phyloP scores from a whole-genome alignment of 2,888 invertebrate genomes.

The Heteromurus nitidus region DNA sequence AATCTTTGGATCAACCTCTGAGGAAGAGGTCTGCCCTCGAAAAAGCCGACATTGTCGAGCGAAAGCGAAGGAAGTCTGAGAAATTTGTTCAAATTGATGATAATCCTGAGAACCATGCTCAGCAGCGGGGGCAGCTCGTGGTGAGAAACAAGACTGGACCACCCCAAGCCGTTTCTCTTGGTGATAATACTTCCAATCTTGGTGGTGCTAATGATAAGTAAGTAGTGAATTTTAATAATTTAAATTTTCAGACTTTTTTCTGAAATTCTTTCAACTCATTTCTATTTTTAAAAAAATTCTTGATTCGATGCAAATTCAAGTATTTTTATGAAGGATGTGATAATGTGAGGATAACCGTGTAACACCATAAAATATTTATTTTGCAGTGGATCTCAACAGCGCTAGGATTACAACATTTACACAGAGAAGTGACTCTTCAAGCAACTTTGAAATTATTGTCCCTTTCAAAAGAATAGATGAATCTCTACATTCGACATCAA shows the following conservation, averaged over 20 bases:
- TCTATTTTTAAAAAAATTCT: too few relatives aligned
- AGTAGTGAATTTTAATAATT: too few relatives aligned
- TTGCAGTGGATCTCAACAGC: slow-evolving; percentile 48
- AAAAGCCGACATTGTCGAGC: slow-evolving; percentile 16
- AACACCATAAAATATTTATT: neutral
- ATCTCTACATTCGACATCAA: slow-evolving; percentile 21
- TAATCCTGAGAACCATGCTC: neutral
- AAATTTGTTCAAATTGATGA: slow-evolving; percentile 6
- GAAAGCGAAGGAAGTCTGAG: slow-evolving; percentile 45
- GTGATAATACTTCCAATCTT: neutral
- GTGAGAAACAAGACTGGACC: neutral
- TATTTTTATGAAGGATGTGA: neutral
- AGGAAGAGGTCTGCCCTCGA: neutral
- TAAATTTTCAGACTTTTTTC: too few relatives aligned
- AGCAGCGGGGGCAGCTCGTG: neutral
- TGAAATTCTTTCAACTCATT: too few relatives aligned
- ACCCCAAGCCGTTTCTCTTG: neutral
- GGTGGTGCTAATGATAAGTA: neutral
- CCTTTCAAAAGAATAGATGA: slow-evolving; percentile 18
- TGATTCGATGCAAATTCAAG: neutral
- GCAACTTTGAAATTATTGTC: slow-evolving; percentile 44
- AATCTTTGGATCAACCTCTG: slow-evolving; percentile 29
- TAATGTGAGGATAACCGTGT: neutral
- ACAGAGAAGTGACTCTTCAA: slow-evolving; percentile 10
- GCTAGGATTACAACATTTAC: slow-evolving; percentile 33